phyloP scores from a whole-genome alignment of 2,797 vertebrate species.

The Linurgus olivaceus region DNA sequence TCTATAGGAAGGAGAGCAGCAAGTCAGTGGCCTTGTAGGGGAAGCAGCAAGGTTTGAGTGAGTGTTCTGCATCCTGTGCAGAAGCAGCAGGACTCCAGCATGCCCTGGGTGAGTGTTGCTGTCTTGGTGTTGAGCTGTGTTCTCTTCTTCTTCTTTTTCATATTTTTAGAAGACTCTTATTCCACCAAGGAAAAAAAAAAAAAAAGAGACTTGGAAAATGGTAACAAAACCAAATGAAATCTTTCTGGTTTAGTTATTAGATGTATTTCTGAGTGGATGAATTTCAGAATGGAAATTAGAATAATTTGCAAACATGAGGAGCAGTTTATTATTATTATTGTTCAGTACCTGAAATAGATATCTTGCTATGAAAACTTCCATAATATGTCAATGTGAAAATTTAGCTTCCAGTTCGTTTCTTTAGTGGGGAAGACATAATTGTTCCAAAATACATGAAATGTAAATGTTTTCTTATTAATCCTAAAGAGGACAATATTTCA shows the following conservation, averaged over 20 bases:
- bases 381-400: neutral
- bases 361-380: neutral
- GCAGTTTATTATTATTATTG: neutral
- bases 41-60: neutral
- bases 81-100: neutral
- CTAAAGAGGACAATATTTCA: neutral
- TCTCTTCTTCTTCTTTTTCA: neutral
- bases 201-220: rapidly evolving
- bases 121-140: rapidly evolving
- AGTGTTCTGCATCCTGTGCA: neutral
- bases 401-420: neutral
- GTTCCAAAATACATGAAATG: neutral
- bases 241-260: neutral
- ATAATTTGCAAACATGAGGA: neutral
- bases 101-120: neutral
- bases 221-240: neutral
- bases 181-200: neutral
- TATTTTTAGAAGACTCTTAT: neutral
- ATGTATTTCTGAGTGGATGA: neutral
- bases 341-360: neutral
- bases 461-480: neutral
- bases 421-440: neutral
- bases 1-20: neutral
- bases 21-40: neutral
- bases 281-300: neutral